Evolutionary conservation across 2,888 invertebrate species (phyloP), one percentile per base, ranked within the genome.

Genomic region (Argyra leucocephala): DNA sequence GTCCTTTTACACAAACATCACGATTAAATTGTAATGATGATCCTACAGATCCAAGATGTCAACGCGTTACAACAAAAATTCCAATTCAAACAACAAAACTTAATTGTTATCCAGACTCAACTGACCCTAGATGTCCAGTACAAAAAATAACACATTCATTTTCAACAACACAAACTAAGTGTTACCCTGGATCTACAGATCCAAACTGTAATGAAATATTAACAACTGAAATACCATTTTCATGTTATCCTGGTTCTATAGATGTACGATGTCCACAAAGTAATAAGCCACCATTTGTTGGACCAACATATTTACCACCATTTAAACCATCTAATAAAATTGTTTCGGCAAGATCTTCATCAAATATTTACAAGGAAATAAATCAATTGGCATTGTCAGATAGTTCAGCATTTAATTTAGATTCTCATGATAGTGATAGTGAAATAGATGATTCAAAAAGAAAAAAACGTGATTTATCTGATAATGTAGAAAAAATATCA

Each of bases 181-280:
- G 69, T 80, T 82, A 68, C 67, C 79, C 79, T 3, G 79, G 79
- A 3, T 80, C 76, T 1, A 71, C 74, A 1, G 74, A 81, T 72
- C 71, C 77, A 24, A 69, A 76, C 61, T 75, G 74, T 63, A 72
- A 71, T 80, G 80, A 36, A 63, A 81, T 68, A 78, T 82, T 69
- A 26, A 66, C 67, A 48, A 67, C 70, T 5, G 63, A 69, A 22
- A 15, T 18, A 57, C 57, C 66, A 26, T 36, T 66, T 2, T 70
- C 69, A 37, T 79, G 78, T 63, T 77, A 73, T 63, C 77, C 78
- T 0, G 79, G 79, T 18, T 72, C 76, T 48, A 73, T 72, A n/a
- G 81, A 82, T 70, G 78, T 79, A 0, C 72, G 80, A 24, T 76
- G 76, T 21, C 74, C 73, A 4, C 59, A 59, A 59, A 22, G 9